phyloP scores from a whole-genome alignment of 1,140 invertebrate species.

The Samia ricini region DNA sequence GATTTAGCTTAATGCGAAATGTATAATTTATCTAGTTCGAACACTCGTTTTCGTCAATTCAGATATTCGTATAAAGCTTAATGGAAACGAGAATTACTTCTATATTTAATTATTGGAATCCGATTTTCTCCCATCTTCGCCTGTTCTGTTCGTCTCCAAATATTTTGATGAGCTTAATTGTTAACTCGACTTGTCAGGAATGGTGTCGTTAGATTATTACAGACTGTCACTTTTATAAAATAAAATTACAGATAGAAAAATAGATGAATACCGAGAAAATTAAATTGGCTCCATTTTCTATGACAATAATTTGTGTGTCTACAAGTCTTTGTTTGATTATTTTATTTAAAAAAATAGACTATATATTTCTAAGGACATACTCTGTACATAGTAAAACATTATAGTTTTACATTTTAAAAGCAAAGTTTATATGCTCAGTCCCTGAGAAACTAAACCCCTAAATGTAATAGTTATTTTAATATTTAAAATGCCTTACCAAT shows the following conservation, averaged over 20 bases:
- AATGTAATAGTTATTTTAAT: too few species aligned
- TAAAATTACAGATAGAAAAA: neutral
- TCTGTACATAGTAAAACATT: too few species aligned
- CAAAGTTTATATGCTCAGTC: too few species aligned
- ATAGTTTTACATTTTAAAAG: too few species aligned
- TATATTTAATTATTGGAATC: neutral
- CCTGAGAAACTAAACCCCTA: too few species aligned
- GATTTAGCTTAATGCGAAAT: neutral
- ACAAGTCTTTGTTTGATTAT: neutral
- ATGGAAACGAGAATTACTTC: neutral
- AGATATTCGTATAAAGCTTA: neutral
- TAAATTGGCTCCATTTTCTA: neutral
- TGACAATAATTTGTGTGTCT: neutral
- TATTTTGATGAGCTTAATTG: neutral
- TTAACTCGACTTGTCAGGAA: neutral
- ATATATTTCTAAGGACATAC: too few species aligned
- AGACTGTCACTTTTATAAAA: neutral
- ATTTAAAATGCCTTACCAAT: too few species aligned
- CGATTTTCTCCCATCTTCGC: neutral
- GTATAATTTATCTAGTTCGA: neutral
- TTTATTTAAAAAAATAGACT: too few species aligned
- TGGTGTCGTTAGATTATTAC: neutral
- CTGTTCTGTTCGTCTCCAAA: neutral
- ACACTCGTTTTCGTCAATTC: neutral
- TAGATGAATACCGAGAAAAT: neutral